phyloP scores from a whole-genome alignment of 2,113 vertebrate species.

The Delphinapterus leucas region DNA sequence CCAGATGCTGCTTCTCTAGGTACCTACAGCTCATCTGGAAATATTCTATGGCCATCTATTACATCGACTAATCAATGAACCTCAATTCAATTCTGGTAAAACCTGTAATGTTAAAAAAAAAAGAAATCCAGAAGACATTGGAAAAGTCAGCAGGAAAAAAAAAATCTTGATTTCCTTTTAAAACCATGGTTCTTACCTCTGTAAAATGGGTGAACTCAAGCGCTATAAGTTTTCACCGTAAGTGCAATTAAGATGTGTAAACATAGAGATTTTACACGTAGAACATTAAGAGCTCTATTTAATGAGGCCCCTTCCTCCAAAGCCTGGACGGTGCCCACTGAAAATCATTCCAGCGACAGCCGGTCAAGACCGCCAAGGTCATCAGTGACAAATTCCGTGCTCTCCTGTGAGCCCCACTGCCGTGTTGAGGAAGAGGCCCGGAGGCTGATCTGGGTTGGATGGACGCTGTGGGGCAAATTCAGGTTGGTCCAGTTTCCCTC shows the following conservation, averaged over 20 bases:
- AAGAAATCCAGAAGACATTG: background rate
- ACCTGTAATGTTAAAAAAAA: background rate
- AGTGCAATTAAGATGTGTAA: fast-evolving
- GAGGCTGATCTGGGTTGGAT: fast-evolving
- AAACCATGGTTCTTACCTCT: background rate
- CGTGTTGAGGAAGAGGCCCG: background rate
- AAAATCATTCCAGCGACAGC: fast-evolving
- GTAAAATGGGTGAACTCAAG: too few species aligned
- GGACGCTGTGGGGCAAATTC: background rate
- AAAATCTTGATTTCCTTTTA: background rate
- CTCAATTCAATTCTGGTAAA: background rate
- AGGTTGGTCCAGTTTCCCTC: background rate
- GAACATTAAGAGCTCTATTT: background rate
- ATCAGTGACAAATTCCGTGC: fast-evolving
- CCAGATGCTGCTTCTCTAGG: background rate
- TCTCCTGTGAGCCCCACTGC: background rate
- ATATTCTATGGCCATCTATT: background rate
- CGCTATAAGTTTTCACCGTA: fast-evolving
- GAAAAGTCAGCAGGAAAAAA: background rate
- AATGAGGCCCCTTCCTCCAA: background rate
- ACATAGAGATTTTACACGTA: fast-evolving
- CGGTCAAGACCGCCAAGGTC: background rate
- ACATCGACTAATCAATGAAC: background rate
- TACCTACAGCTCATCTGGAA: background rate
- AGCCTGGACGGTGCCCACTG: background rate